Evolutionary conservation across 1,140 invertebrate genomes (phyloP).

Genomic region (Caenorhabditis latens): DNA sequence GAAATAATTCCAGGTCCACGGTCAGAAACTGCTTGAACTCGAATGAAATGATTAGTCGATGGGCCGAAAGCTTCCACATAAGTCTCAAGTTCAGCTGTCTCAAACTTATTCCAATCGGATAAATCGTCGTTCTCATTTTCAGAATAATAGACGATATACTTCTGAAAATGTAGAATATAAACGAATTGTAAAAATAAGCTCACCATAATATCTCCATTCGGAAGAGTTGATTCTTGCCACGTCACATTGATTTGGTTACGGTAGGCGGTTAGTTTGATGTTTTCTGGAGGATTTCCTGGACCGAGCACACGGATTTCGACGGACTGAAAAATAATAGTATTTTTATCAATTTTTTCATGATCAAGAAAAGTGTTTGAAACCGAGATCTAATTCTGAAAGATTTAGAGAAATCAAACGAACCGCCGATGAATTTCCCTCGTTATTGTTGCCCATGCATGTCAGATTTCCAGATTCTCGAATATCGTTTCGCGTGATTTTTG

Average conservation of each 20-base stretch:
- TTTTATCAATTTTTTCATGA: too few species aligned
- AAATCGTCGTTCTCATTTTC: conserved; percentile 42
- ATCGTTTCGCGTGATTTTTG: conserved; percentile 26
- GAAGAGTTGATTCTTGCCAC: conserved; percentile 45
- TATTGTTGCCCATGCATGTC: conserved; percentile 8
- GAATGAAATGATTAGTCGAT: conserved; percentile 7
- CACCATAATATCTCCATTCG: conserved; percentile 55
- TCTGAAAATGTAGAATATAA: not conserved
- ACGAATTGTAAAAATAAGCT: not conserved
- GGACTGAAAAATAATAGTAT: not conserved
- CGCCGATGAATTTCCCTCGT: conserved; percentile 29
- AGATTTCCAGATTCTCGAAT: conserved; percentile 44
- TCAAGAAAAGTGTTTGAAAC: too few species aligned
- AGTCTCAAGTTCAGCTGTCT: conserved; percentile 37
- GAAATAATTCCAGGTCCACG: conserved; percentile 48
- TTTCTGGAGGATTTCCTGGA: conserved; percentile 40
- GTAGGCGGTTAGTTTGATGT: conserved; percentile 11
- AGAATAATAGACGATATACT: conserved; percentile 43
- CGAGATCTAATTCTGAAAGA: not conserved
- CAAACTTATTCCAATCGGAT: conserved; percentile 52
- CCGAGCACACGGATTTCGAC: conserved; percentile 15
- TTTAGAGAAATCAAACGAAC: not conserved
- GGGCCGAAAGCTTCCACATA: conserved; percentile 29
- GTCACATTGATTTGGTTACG: conserved; percentile 51
- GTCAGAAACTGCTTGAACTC: conserved; percentile 43